Evolutionary conservation across 1,140 invertebrate genomes (phyloP), one percentile per base, ranked within the genome.

Genomic region (Drosophila fuyamai): DNA sequence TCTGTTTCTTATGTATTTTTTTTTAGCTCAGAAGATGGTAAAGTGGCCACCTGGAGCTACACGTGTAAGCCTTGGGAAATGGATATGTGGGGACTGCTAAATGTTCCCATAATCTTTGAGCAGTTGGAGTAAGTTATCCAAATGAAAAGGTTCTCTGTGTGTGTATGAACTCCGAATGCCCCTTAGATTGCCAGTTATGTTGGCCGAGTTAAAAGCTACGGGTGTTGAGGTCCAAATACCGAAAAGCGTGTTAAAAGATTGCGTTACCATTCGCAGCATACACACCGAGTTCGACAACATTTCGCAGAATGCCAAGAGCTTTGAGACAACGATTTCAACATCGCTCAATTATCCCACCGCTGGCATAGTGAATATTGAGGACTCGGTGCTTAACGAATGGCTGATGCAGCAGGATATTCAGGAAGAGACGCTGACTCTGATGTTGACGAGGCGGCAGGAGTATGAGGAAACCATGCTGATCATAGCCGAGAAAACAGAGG

Each of bases 81-180:
- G 5, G 83, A 92, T 47, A 55, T 92, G n/a, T 92, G 90, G 90
- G 76, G 71, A 4, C 35, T 92, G 8, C 80, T 78, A 1, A 68
- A 92, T 57, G 81, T 92, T 2, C 71, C 86, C 13, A 55, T 92
- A 32, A 74, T 76, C 12, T 89, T 92, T 51, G 14, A 71, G 4
- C 48, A 76, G 13, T 13, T 92, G 44, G 73, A 71, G 90, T 92
- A 72, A 77, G 90, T 83, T 10, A 8, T 4, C 1, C 9, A 12
- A 5, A 1, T 10, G 0, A 0, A 18, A 38, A 38, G 8, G 12
- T 16, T n/a, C 4, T n/a, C 2, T 5, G 2, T 14, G 1, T 1
- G 0, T 5, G 3, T 27, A 0, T n/a, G 29, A 8, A 5, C 0
- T n/a, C 13, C 1, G 6, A 56, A 16, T 32, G 23, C 1, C 62